These are phyloP conservation scores for Troglohyphantes excavatus DNA, from an alignment of 2,888 invertebrate species.

Conservation along the genomic window DNA sequence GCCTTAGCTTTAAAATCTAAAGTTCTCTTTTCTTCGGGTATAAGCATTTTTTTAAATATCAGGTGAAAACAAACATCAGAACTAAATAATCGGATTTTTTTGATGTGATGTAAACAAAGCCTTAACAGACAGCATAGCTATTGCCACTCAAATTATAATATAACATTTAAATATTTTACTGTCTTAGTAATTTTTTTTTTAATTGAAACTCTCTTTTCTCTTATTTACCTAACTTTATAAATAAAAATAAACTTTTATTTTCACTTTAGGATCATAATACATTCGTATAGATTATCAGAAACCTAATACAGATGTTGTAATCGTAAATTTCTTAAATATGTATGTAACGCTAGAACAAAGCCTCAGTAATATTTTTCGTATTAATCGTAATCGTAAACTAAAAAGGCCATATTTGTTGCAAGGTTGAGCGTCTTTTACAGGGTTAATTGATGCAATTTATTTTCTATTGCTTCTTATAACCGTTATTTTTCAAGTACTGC, in stretches of 20 bases:
- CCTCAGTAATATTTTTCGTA: neutral
- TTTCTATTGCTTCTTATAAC: constrained; percentile 43
- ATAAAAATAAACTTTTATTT: too few relatives aligned
- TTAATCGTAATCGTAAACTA: neutral
- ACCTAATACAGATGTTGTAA: too few relatives aligned
- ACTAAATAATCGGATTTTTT: too few relatives aligned
- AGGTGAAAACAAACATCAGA: neutral
- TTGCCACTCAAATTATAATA: neutral
- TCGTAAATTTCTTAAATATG: too few relatives aligned
- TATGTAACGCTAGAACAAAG: neutral
- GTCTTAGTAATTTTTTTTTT: too few relatives aligned
- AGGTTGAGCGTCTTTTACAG: constrained; percentile 78
- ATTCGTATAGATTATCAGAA: too few relatives aligned
- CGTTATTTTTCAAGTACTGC: constrained; percentile 62
- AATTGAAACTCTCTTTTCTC: too few relatives aligned
- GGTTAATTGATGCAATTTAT: constrained; percentile 48
- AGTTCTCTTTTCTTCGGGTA: constrained; percentile 50
- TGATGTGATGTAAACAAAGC: neutral
- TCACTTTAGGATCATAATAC: too few relatives aligned
- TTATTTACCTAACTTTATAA: too few relatives aligned
- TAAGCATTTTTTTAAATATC: constrained; percentile 26
- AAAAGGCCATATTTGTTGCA: constrained; percentile 59
- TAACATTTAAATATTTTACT: neutral
- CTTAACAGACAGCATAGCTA: neutral
- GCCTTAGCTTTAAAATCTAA: constrained; percentile 75